Evolutionary conservation across 2,797 vertebrate genomes (phyloP).

Genomic region (Carapus acus): DNA sequence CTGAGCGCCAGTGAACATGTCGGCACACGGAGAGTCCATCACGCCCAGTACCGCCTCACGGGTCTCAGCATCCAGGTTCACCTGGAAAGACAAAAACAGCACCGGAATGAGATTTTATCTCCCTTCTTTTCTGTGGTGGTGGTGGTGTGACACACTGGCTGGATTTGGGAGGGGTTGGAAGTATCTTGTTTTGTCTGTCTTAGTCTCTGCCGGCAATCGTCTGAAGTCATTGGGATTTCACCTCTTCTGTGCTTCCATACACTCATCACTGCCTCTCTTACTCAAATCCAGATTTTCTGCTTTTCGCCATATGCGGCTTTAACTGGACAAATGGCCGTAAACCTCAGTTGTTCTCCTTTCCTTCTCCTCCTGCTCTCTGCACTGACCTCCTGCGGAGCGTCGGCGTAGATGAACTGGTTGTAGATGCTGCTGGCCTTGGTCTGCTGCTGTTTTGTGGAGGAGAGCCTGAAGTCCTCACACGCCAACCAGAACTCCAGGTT

Average conservation of each 20-base stretch:
- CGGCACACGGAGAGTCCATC: constrained; percentile 54
- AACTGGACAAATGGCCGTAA: no score
- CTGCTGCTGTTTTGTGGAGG: constrained; percentile 42
- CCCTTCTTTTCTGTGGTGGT: no score
- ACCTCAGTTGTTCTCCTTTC: neutral
- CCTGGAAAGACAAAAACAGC: constrained; percentile 46
- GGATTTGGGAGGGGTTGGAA: no score
- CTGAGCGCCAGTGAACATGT: constrained; percentile 72
- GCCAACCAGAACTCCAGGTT: constrained; percentile 80
- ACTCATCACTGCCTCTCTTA: no score
- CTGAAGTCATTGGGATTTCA: no score
- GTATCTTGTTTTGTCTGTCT: no score
- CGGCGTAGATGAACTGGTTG: constrained; percentile 69
- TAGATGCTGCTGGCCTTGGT: constrained; percentile 66
- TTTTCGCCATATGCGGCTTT: no score
- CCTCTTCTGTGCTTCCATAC: no score
- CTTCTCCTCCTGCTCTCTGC: neutral
- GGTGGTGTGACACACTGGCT: no score
- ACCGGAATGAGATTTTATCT: neutral
- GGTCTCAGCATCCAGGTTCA: constrained; percentile 78
- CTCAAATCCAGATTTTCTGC: no score
- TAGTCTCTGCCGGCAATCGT: no score
- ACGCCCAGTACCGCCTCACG: constrained; percentile 63
- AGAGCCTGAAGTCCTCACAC: constrained; percentile 71
- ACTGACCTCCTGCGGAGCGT: constrained; percentile 73